Evolutionary conservation across 2,797 vertebrate species (phyloP), one percentile per base, ranked within the genome.

Genomic region (Ctenosaura bakeri): DNA sequence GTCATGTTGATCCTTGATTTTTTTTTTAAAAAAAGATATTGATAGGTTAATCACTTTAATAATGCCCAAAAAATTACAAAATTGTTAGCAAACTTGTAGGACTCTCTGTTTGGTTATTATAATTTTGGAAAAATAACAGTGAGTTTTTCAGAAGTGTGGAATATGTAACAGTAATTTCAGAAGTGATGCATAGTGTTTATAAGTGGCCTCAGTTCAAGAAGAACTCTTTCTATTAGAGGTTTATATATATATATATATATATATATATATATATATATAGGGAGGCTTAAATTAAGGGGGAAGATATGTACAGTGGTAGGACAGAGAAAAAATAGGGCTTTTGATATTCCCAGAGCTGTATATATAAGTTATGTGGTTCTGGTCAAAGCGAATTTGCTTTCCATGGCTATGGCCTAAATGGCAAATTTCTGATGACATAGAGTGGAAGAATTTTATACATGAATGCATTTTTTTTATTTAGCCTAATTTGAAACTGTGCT

Each of bases 241-340:
- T 22, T 90, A 91, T 90, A n/a, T 46, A 92, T 76, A 59, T 91
- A 81, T n/a, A 69, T 83, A 29, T 8, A 59, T 46, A 92, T 76
- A 59, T 91, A 81, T n/a, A 69, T 83, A 29, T 46, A 92, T 76
- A 59, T 91, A 81, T n/a, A 69, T 83, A 29, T 8, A 59, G 56
- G 18, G 56, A 3, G 59, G 84, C 52, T 90, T 88, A 90, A 94
- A 88, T 59, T 74, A 88, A 90, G 16, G 82, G 46, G 76, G 89
- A 16, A 87, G 66, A 84, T 1, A 1, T 91, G 35, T 83, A 20
- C 56, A 10, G 0, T 81, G 6, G 20, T 71, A 29, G 32, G 12
- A 3, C 10, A 22, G 38, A 12, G 32, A 85, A 69, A 32, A 62
- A 83, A 32, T n/a, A 35, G 71, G 26, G n/a, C 18, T 4, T 20